These are phyloP conservation scores for Epinephelus fuscoguttatus DNA, from an alignment of 2,113 vertebrate species.

Conservation along the genomic window DNA sequence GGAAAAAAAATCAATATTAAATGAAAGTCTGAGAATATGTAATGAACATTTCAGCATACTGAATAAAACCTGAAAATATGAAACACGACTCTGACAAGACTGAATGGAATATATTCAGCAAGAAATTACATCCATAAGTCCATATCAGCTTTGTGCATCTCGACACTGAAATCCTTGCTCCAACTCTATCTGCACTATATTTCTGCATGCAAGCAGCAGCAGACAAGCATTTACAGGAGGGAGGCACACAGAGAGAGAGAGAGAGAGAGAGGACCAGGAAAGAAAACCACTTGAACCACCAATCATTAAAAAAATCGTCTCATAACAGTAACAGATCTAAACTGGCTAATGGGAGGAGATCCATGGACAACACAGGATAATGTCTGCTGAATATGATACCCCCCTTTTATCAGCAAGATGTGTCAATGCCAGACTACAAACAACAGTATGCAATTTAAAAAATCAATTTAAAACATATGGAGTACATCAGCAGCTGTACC, in stretches of 20 bases:
- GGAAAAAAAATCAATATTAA: background rate
- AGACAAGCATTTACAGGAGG: background rate
- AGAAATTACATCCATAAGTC: slow-evolving; percentile 4
- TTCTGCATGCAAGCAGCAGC: background rate
- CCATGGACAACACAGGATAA: slow-evolving; percentile 7
- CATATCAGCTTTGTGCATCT: slow-evolving; percentile 12
- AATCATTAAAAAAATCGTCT: slow-evolving; percentile 23
- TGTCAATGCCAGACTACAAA: slow-evolving; percentile 4
- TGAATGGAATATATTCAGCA: background rate
- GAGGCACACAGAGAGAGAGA: background rate
- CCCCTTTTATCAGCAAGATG: slow-evolving; percentile 13
- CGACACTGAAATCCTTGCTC: background rate
- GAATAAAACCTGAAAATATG: background rate
- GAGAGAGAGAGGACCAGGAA: background rate
- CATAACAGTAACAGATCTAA: slow-evolving; percentile 32
- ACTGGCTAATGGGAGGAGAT: slow-evolving; percentile 38
- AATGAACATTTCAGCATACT: background rate
- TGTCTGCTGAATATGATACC: slow-evolving; percentile 33
- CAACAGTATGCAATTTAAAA: background rate
- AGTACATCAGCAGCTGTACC: background rate
- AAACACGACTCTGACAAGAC: background rate
- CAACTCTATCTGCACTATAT: background rate
- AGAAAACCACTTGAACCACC: slow-evolving; percentile 26
- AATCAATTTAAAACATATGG: background rate
- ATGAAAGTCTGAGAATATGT: background rate